Base-by-base conservation (phyloP, 2,797 vertebrate genomes). In the Pseudochaenichthys georgianus region DNA sequence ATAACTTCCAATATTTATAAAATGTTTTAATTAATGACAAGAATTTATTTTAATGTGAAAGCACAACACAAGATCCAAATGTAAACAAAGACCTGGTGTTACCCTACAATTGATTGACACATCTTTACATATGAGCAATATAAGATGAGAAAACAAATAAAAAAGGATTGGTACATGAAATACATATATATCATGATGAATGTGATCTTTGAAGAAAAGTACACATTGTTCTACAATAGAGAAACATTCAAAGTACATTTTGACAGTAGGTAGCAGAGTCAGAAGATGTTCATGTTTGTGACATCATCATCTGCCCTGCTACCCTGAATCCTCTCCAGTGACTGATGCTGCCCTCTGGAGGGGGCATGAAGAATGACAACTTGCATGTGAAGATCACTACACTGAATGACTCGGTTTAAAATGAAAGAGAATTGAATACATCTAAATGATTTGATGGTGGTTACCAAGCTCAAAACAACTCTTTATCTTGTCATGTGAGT, bases 321-420 rank as follows among this genome's bases (percentile, higher is more conserved):
- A 16, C 34, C 47, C 9, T 23, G 12, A 47, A 48, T 57, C 42
- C 17, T 3, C 52, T 31, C 5, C 28, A 41, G 62, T n/a, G 13
- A 47, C 19, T 19, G 19, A 79, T 9, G 47, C 38, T 8, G 72
- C 77, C 79, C 76, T 73, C 88, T 89, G 34, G 61, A 59, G 84
- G 76, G 0, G 0, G 16, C 2, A 68, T 28, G 8, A 43, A 10
- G 43, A 50, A 70, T 9, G 21, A 73, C 68, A 63, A 0, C 5
- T 47, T 43, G n/a, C 11, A 38, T 28, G 10, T 23, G 5, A 12
- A 10, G 9, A 55, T 55, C 16, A 57, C 42, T 21, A 13, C 3
- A 13, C 51, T 34, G 9, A 64, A 43, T 19, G 1, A n/a, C 10
- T 1, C 13, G 8, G 2, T 41, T 21, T 13, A 46, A 45, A 34